These are phyloP conservation scores for Leptinotarsa rubiginosa DNA, from an alignment of 2,888 invertebrate genomes.

Conservation along the genomic window DNA sequence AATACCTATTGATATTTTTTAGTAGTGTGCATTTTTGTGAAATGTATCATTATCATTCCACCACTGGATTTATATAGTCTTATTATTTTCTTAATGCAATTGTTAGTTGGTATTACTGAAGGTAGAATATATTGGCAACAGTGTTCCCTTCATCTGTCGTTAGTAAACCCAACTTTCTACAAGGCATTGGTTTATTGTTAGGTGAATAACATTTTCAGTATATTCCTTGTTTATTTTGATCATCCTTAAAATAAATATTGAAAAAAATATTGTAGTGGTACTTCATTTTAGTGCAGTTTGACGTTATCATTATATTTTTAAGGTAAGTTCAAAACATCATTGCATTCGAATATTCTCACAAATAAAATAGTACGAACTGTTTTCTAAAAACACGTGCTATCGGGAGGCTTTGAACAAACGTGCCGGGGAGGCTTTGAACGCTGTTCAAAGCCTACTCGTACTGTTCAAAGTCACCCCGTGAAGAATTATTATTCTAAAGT, in stretches of 20 bases:
- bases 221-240: neutral
- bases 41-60: no score
- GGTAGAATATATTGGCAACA: neutral
- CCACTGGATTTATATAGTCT: neutral
- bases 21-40: no score
- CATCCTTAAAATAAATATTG: neutral
- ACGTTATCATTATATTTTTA: neutral
- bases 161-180: neutral
- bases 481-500: neutral
- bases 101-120: neutral
- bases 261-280: neutral
- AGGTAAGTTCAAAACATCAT: constrained; percentile 1
- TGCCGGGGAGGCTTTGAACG: constrained; percentile 6
- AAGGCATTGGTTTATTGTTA: neutral
- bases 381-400: neutral
- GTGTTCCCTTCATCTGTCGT: neutral
- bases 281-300: neutral
- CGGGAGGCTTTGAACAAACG: neutral
- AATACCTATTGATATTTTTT: no score
- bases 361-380: neutral
- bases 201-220: neutral
- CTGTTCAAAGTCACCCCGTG: constrained; percentile 2
- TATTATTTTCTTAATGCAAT: neutral
- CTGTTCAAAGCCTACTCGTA: constrained; percentile 10
- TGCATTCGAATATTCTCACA: neutral